phyloP scores from a whole-genome alignment of 1,140 invertebrate species.

The Alviniconcha marisindica region DNA sequence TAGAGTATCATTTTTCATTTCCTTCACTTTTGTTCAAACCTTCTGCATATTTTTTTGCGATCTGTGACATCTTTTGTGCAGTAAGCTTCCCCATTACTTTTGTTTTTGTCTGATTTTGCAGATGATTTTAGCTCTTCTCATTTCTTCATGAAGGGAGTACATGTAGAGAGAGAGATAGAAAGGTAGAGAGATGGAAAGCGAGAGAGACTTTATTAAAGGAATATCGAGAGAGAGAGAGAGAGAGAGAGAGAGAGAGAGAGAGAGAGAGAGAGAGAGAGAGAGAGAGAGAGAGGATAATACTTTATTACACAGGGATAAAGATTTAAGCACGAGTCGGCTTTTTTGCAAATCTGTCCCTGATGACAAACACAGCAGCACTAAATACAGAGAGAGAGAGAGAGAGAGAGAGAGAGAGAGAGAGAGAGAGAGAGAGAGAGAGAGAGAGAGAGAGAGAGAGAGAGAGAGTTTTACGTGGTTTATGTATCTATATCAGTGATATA shows the following conservation, averaged over 20 bases:
- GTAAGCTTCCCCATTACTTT: neutral
- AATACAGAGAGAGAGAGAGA: neutral
- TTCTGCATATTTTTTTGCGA: neutral
- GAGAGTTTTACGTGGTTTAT: neutral
- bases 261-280: neutral
- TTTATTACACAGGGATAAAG: no score
- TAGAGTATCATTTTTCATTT: no score
- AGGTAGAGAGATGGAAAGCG: slow-evolving; percentile 7
- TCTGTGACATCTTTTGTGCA: no score
- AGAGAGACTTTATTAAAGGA: neutral
- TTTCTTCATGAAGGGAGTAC: neutral
- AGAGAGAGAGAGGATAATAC: slow-evolving; percentile 8
- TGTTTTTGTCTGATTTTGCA: neutral
- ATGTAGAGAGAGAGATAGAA: slow-evolving; percentile 9
- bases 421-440: slow-evolving; percentile 17
- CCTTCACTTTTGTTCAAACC: neutral
- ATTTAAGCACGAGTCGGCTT: no score
- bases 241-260: slow-evolving; percentile 11
- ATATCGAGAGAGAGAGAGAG: neutral
- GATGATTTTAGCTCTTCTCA: neutral
- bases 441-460: neutral
- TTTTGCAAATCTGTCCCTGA: no score
- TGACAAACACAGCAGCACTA: no score
- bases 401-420: slow-evolving; percentile 17
- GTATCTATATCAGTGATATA: no score